Evolutionary conservation across 2,113 vertebrate species (phyloP), one percentile per base, ranked within the genome.

Genomic region (Aepyceros melampus): DNA sequence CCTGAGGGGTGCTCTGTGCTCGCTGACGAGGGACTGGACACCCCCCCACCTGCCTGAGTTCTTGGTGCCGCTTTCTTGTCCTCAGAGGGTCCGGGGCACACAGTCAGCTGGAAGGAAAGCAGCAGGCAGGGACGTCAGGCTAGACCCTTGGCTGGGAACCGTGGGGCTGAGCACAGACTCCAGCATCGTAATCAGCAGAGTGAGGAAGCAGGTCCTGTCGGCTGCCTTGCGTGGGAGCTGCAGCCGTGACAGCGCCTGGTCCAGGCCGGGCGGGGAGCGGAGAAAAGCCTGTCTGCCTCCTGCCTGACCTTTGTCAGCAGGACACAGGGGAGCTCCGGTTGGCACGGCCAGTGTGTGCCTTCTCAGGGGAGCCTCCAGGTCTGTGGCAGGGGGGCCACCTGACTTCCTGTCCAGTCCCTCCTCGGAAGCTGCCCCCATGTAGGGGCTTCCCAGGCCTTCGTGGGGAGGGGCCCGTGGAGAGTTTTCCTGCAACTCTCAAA

Each of bases 311-410:
- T 23, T 1, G 2, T 21, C n/a, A 0, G 7, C 27, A 95, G 98
- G 98, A 94, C 96, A 83, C 89, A 43, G 94, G 87, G 96, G 98
- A 97, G 95, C 89, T 92, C 83, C 95, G 86, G 96, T 96, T 92
- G 97, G 96, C 97, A 51, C 19, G 89, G 85, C 96, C 97, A 92
- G 40, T 91, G 51, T 96, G 97, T 93, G 94, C 89, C 88, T 90
- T 95, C 92, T 83, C 31, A 79, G 88, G 93, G 93, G 87, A 36
- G 97, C 93, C 93, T 84, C 87, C 47, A 11, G 23, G 36, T 43
- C 83, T 31, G 83, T 95, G 94, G 89, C 98, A 94, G 71, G 92
- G 94, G 83, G 97, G 67, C n/a, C 88, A 76, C 93, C 87, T 55
- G 45, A 84, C 95, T 82, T 36, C 9, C 31, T 67, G 56, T 53